phyloP scores from a whole-genome alignment of 92 coral and sea anemone species.

The Bergia puertoricense region DNA sequence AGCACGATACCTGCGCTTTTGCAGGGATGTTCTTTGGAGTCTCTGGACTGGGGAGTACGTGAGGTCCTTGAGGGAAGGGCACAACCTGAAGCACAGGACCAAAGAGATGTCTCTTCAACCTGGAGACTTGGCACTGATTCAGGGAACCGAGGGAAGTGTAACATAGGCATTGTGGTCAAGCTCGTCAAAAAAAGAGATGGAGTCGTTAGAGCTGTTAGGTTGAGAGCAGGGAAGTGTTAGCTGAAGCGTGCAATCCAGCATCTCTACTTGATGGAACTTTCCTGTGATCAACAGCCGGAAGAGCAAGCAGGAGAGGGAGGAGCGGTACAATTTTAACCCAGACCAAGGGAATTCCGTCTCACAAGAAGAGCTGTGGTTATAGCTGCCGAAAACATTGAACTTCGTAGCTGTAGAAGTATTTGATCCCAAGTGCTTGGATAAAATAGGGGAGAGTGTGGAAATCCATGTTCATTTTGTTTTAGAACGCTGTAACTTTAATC shows the following conservation, averaged over 20 bases:
- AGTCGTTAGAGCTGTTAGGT: conserved; percentile 15
- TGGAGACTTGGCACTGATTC: conserved; percentile 5
- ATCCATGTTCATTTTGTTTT: neutral
- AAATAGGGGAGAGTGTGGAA: no score
- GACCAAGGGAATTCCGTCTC: neutral
- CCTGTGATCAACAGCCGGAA: conserved; percentile 9
- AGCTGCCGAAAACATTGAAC: no score
- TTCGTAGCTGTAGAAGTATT: no score
- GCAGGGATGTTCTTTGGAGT: neutral
- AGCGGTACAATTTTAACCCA: conserved; percentile 30
- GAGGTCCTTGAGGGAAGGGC: neutral
- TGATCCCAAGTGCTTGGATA: no score
- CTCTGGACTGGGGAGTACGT: conserved; percentile 1
- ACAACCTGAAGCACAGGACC: conserved; percentile 6
- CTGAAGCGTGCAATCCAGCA: conserved; percentile 29
- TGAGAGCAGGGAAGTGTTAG: neutral
- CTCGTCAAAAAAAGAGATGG: neutral
- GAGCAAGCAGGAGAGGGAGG: conserved; percentile 16
- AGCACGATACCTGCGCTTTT: neutral
- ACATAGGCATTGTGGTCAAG: neutral
- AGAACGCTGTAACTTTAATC: neutral
- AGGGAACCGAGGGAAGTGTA: conserved; percentile 10
- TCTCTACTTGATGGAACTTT: conserved; percentile 18
- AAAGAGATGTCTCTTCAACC: neutral
- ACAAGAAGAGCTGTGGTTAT: no score